Evolutionary conservation across 2,888 invertebrate species (phyloP), one percentile per base, ranked within the genome.

Genomic region (Eupithecia abbreviata): DNA sequence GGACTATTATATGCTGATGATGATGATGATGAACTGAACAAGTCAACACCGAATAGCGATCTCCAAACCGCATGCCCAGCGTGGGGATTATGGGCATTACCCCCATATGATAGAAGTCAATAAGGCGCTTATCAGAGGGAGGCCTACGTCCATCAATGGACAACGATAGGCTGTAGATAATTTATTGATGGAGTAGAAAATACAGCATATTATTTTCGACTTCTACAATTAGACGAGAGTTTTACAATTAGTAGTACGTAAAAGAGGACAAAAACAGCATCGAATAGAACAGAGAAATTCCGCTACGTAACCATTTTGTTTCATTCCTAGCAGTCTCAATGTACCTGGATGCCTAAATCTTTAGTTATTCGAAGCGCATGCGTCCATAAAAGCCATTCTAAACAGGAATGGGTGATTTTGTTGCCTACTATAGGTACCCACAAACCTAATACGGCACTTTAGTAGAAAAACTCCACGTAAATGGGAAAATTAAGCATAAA

Each of bases 331-430:
- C 62, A 62, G 10, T 10, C 30, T 30, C 58, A 58, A 30, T 62
- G 62, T 62, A 30, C 62, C 62, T 62, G 62, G 62, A 62, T 30
- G 12, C 30, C 62, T 30, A 58, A 42, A 66, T 15, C 42, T 87
- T 85, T 83, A 81, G 83, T 80, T 83, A 79, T 85, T 76, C 79
- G 76, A 79, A 82, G 84, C 83, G 81, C 79, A 84, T 86, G 82
- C 80, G 85, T 82, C 73, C 82, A 86, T 89, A 88, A 84, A 72
- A 74, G 88, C 88, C 87, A 88, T 90, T 87, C 84, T 65, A 80
- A 88, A 87, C 87, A 86, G 86, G 84, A 82, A 88, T 89, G 86
- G 85, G 87, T 84, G 87, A 88, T 88, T 90, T 89, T 88, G 89
- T 89, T 89, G 75, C 86, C 88, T 88, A 89, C 87, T 89, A 88